phyloP scores from a whole-genome alignment of 2,113 vertebrate species.

The Ophthalmolycus amberensis region DNA sequence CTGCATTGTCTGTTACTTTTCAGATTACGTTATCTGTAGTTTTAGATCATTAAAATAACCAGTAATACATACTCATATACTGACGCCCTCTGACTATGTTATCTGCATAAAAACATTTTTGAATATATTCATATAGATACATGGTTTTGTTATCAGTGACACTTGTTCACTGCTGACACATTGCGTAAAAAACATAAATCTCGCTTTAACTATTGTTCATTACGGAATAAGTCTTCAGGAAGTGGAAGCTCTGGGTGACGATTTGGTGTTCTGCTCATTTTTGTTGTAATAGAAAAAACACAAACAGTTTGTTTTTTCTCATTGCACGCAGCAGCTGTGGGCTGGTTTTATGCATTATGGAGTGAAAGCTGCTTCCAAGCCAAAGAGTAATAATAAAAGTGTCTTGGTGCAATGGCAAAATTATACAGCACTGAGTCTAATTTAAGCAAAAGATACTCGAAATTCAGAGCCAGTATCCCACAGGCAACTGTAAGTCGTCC shows the following conservation, averaged over 20 bases:
- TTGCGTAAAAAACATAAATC: neutral
- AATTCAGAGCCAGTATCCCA: constrained; percentile 19
- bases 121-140: neutral
- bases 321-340: neutral
- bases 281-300: neutral
- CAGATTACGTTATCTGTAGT: neutral
- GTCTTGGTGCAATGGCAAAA: constrained; percentile 23
- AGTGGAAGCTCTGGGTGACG: neutral
- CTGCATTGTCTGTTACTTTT: neutral
- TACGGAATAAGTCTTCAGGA: neutral
- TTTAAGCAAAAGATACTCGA: neutral
- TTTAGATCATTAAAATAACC: neutral
- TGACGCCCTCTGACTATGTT: neutral
- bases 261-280: neutral
- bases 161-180: neutral
- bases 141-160: neutral
- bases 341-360: constrained; percentile 36
- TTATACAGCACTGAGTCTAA: constrained; percentile 28
- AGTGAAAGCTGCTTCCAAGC: constrained; percentile 19
- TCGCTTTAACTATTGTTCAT: neutral
- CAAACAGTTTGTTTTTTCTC: neutral
- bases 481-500: constrained; percentile 11
- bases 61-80: neutral
- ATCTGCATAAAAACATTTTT: neutral
- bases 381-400: constrained; percentile 27